A percentile compares a stretch with the other conserved stretches of the same genome.
Evolutionary conservation across 2,797 vertebrate species (phyloP).

Genomic region (Acrocephalus scirpaceus): DNA sequence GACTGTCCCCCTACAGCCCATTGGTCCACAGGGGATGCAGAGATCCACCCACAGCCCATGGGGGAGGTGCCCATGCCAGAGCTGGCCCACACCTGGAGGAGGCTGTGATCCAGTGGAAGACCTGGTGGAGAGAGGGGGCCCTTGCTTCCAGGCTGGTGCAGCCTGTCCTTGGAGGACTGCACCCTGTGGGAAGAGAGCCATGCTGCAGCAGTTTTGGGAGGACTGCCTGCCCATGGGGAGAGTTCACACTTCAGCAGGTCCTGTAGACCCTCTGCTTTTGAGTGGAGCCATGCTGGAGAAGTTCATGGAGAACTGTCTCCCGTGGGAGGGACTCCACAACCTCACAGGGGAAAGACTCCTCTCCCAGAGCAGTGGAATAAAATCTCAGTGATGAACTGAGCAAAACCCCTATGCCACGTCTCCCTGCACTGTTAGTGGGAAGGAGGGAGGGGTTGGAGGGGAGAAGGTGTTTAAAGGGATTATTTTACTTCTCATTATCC

Average conservation of each 20-base stretch:
- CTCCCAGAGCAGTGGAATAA: neutral
- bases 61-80: neutral
- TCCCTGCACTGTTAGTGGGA: neutral
- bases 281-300: neutral
- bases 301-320: neutral
- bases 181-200: neutral
- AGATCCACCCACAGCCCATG: neutral
- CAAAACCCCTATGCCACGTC: neutral
- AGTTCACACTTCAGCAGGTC: neutral
- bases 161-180: neutral
- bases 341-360: neutral
- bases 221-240: neutral
- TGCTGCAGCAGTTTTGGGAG: neutral
- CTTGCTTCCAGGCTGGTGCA: neutral
- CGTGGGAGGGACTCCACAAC: neutral
- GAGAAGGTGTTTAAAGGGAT: neutral
- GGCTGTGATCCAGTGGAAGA: neutral
- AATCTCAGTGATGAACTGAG: neutral
- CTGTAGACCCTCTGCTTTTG: neutral
- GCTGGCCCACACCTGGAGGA: neutral
- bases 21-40: neutral
- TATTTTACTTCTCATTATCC: neutral
- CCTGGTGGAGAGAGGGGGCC: neutral
- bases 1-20: neutral
- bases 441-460: no score